phyloP scores from a whole-genome alignment of 2,113 vertebrate genomes.

The Scolopax mira region DNA sequence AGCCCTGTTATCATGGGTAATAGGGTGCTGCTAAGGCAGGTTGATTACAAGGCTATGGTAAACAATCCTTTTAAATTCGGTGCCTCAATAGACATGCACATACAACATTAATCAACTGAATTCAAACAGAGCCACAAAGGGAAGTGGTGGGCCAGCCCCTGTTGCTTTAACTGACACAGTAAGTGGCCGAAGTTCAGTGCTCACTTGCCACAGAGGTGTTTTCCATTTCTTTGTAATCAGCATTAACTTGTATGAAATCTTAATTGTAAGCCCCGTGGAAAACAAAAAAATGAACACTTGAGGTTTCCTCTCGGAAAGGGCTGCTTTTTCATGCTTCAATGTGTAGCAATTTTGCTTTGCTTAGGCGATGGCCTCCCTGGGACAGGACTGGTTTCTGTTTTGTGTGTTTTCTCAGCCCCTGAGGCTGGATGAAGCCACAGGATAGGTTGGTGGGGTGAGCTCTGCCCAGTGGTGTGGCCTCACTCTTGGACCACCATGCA shows the following conservation, averaged over 20 bases:
- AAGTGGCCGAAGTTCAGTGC: conserved; percentile 57
- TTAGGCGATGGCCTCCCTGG: neutral
- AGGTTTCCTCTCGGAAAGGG: neutral
- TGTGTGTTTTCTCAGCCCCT: neutral
- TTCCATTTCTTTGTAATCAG: neutral
- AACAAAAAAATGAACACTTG: neutral
- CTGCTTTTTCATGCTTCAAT: neutral
- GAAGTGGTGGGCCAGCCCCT: conserved; percentile 5
- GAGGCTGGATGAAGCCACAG: fast-evolving
- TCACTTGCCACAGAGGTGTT: neutral
- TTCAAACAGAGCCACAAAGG: conserved; percentile 69
- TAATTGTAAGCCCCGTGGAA: conserved; percentile 18
- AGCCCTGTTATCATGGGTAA: conserved; percentile 82
- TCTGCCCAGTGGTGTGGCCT: fast-evolving
- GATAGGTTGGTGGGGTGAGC: fast-evolving
- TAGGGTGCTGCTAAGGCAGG: conserved; percentile 81
- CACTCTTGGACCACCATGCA: neutral
- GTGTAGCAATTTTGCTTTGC: neutral
- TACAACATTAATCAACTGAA: conserved; percentile 79
- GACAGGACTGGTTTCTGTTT: neutral
- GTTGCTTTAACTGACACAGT: conserved; percentile 52
- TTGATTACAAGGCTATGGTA: conserved; percentile 86
- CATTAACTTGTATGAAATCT: conserved; percentile 31
- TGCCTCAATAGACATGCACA: conserved; percentile 58
- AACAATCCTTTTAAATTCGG: conserved; percentile 80